Percentiles rank a stretch among this genome's conserved stretches.
These are phyloP conservation scores for Tineola bisselliella DNA, from an alignment of 2,888 invertebrate species.

Conservation along the genomic window DNA sequence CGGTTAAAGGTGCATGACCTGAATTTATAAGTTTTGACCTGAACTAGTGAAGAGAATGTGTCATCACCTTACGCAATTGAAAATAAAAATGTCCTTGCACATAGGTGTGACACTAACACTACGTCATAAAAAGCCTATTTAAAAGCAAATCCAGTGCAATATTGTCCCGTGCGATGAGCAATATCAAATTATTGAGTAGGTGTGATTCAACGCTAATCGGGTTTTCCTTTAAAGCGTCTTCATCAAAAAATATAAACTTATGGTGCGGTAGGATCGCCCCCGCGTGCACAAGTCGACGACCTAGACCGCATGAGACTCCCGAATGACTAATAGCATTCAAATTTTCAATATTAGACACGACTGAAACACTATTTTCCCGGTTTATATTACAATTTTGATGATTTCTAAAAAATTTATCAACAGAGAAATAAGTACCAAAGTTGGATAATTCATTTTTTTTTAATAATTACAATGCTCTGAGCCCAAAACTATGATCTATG, in stretches of 20 bases:
- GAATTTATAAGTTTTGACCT: not conserved
- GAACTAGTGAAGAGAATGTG: not conserved
- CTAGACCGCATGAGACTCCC: conserved; percentile 16
- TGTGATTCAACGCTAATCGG: not conserved
- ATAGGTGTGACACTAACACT: not conserved
- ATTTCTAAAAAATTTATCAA: no score
- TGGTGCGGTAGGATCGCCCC: conserved; percentile 17
- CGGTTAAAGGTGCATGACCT: conserved; percentile 8
- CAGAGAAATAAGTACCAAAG: no score
- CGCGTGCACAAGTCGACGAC: conserved; percentile 33
- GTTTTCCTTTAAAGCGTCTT: not conserved
- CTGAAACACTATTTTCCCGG: not conserved
- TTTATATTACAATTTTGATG: not conserved
- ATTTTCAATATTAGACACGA: not conserved
- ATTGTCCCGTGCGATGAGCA: not conserved
- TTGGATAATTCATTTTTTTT: no score
- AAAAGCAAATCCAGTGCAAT: no score
- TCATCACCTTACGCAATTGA: not conserved
- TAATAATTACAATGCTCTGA: no score
- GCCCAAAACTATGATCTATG: no score
- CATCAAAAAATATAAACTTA: conserved; percentile 15
- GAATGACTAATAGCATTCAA: conserved; percentile 1
- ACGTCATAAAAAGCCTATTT: not conserved
- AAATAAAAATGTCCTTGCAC: not conserved
- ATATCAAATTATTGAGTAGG: not conserved